These are phyloP conservation scores for Brachyistius frenatus DNA, from an alignment of 2,113 vertebrate species.

Conservation along the genomic window DNA sequence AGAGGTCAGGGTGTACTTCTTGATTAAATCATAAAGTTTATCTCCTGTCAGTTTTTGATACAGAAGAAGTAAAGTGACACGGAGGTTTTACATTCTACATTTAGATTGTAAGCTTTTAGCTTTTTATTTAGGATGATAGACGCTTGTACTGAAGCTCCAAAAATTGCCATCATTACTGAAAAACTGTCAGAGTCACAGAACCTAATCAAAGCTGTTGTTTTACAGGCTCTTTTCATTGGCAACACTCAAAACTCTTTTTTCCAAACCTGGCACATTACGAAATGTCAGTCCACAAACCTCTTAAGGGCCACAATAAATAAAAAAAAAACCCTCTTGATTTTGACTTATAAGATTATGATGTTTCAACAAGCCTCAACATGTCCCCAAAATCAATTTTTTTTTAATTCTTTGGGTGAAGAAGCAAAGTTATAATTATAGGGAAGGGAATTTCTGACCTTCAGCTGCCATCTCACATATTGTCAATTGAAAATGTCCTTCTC, in stretches of 20 bases:
- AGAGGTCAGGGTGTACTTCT: background rate
- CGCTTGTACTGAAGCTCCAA: background rate
- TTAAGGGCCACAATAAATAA: background rate
- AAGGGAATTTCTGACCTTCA: no score
- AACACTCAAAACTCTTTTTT: background rate
- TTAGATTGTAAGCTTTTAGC: slow-evolving; percentile 2
- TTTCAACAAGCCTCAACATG: background rate
- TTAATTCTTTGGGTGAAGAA: background rate
- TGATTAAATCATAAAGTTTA: background rate
- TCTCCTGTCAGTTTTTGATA: background rate
- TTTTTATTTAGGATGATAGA: slow-evolving; percentile 1
- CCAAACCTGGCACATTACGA: background rate
- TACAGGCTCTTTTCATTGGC: background rate
- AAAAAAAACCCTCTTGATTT: background rate
- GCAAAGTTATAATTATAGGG: no score
- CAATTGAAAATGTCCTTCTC: background rate
- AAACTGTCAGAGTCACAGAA: background rate
- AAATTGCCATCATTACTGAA: background rate
- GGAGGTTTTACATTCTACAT: slow-evolving; percentile 3
- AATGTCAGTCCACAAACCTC: background rate
- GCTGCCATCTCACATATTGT: background rate
- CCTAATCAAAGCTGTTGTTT: background rate
- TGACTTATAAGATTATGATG: background rate
- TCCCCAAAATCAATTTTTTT: background rate
- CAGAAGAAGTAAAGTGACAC: background rate